Evolutionary conservation across 2,888 invertebrate species (phyloP).

Genomic region (Limnephilus auricula): DNA sequence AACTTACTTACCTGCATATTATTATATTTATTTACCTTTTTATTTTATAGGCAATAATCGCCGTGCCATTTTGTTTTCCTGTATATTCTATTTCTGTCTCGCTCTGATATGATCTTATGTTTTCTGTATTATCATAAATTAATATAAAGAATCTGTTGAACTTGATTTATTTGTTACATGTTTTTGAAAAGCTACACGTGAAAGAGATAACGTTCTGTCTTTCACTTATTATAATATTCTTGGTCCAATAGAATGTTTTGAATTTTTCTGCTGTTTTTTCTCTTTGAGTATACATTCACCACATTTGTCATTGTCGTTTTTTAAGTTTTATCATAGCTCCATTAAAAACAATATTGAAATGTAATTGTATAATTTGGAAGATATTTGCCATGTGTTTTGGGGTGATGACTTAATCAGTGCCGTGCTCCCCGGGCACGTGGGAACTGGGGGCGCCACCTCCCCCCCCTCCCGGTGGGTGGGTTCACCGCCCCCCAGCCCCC

Average conservation of each 20-base stretch:
- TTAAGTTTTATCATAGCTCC: conserved; percentile 52
- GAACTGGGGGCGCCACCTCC: conserved; percentile 43
- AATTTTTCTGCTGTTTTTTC: conserved; percentile 55
- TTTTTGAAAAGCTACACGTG: conserved; percentile 45
- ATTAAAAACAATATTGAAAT: conserved; percentile 54
- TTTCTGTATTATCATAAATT: conserved; percentile 55
- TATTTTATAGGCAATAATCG: conserved; percentile 60
- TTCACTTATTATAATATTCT: conserved; percentile 53
- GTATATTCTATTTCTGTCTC: conserved; percentile 65
- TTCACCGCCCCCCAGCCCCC: conserved; percentile 37
- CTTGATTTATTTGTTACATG: conserved; percentile 55
- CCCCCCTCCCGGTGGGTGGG: conserved; percentile 10
- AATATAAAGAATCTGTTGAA: conserved; percentile 33
- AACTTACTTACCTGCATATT: conserved; percentile 65
- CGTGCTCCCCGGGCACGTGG: conserved; percentile 52
- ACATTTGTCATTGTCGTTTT: conserved; percentile 59
- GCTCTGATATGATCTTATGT: conserved; percentile 63
- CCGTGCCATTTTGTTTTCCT: conserved; percentile 63
- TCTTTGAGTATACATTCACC: conserved; percentile 55
- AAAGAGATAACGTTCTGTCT: conserved; percentile 22
- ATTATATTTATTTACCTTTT: conserved; percentile 57
- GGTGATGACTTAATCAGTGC: conserved; percentile 63
- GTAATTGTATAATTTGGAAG: conserved; percentile 55
- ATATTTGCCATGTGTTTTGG: conserved; percentile 64
- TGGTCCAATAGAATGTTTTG: conserved; percentile 59